Conservation (phyloP, 1,140 invertebrate genomes). For the Brachionus asplanchnoidis region DNA sequence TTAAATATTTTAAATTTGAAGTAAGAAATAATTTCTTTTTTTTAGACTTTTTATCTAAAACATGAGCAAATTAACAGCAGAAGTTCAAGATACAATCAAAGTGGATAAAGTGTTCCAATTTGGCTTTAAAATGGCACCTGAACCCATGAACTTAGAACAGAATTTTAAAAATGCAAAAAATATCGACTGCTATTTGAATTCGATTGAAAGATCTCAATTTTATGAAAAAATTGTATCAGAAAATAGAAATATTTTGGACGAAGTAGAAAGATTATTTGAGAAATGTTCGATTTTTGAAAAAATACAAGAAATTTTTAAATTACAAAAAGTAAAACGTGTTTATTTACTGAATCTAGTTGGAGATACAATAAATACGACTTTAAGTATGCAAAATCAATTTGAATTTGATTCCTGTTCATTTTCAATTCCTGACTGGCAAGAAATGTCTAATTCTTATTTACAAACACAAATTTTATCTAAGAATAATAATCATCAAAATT, state of each 20-base stretch:
- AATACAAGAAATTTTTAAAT: not conserved
- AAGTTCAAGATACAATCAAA: too few species aligned
- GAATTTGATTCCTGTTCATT: not conserved
- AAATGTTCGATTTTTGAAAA: not conserved
- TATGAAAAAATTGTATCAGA: not conserved
- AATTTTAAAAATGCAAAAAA: not conserved
- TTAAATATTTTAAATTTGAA: too few species aligned
- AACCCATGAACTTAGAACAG: not conserved
- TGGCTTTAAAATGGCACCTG: too few species aligned
- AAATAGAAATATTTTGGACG: not conserved
- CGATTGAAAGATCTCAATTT: not conserved
- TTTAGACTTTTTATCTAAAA: too few species aligned
- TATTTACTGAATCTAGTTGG: not conserved
- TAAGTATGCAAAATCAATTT: not conserved
- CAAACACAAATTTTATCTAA: not conserved
- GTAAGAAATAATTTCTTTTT: too few species aligned
- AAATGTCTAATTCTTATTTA: not conserved
- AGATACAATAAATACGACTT: not conserved
- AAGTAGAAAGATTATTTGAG: not conserved
- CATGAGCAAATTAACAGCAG: too few species aligned
- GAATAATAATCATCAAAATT: not conserved
- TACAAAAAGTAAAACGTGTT: not conserved
- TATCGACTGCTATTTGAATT: not conserved
- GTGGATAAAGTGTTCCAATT: too few species aligned
- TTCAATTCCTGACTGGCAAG: not conserved